Evolutionary conservation across 2,797 vertebrate species (phyloP).

Genomic region (Crenichthys baileyi): DNA sequence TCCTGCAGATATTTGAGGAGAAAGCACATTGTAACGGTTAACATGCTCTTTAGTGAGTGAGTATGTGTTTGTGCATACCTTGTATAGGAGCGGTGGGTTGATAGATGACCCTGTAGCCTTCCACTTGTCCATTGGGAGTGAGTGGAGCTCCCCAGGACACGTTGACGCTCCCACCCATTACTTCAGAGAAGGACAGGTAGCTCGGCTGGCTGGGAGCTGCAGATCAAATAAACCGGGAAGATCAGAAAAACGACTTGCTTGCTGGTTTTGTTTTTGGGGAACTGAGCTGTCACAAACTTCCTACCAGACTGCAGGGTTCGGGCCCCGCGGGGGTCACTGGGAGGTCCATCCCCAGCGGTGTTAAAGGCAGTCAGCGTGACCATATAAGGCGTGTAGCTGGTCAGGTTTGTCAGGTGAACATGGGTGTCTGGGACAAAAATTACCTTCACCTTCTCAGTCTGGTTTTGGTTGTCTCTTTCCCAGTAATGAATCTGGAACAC

Average conservation of each 20-base stretch:
- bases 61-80: slow-evolving; percentile 71
- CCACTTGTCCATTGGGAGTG: slow-evolving; percentile 90
- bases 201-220: slow-evolving; percentile 91
- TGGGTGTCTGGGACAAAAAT: slow-evolving; percentile 89
- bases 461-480: slow-evolving; percentile 88
- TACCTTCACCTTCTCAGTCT: slow-evolving; percentile 90
- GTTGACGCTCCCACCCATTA: slow-evolving; percentile 91
- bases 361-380: slow-evolving; percentile 93
- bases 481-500: slow-evolving; percentile 89
- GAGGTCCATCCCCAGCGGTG: slow-evolving; percentile 90
- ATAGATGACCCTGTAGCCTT: slow-evolving; percentile 94
- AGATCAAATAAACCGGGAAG: neutral
- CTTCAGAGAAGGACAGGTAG: slow-evolving; percentile 91
- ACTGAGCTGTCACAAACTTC: neutral
- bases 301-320: slow-evolving; percentile 91
- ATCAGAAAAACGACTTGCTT: neutral
- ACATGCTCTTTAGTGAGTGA: neutral
- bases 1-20: slow-evolving; percentile 71
- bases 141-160: slow-evolving; percentile 92
- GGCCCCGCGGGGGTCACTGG: slow-evolving; percentile 85
- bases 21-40: slow-evolving; percentile 14
- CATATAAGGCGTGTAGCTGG: slow-evolving; percentile 90
- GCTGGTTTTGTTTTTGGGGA: neutral
- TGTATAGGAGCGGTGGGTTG: slow-evolving; percentile 90
- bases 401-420: slow-evolving; percentile 89